Evolutionary conservation across 2,113 vertebrate genomes (phyloP), one percentile per base, ranked within the genome.

Genomic region (Neolamprologus caudopunctatus): DNA sequence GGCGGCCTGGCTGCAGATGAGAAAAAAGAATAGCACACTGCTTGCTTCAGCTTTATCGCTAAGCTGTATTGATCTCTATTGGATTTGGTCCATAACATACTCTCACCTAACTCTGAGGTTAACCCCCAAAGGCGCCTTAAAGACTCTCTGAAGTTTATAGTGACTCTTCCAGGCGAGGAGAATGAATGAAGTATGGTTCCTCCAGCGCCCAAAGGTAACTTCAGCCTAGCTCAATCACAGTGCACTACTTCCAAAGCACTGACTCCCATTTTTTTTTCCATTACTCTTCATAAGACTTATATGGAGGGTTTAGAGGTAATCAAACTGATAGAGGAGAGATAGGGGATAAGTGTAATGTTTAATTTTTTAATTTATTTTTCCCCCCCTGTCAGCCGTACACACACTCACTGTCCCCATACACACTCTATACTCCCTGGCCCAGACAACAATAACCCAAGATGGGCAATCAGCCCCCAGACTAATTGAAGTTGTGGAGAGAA

Each of bases 21-120:
- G 84, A 81, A 53, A 84, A 85, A n/a, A 84, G 51, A 81, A 17
- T 33, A 53, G 85, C 35, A 80, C 33, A 31, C 28, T 83, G 35
- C 87, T 85, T 8, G 55, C 81, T 88, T 78, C 87, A 83, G 81
- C 82, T 89, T 47, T 73, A 75, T 83, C 5, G 17, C 88, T 80
- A 82, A 80, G 79, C 82, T 86, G 80, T 92, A 93, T 95, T 92
- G 92, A 95, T 95, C 87, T 89, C 71, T 91, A 91, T 91, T 92
- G 87, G 90, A 92, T 91, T 90, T 78, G 87, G 88, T 93, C 91
- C 78, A 86, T 85, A 86, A 85, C 81, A 82, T 87, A 86, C 85
- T 89, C 79, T 93, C 71, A 55, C 78, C 91, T 80, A 68, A 91
- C 85, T 85, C 57, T 6, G 81, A 90, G 85, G 79, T 94, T 82